Evolutionary conservation across 1,140 invertebrate species (phyloP).

Genomic region (Frieseomelitta varia): DNA sequence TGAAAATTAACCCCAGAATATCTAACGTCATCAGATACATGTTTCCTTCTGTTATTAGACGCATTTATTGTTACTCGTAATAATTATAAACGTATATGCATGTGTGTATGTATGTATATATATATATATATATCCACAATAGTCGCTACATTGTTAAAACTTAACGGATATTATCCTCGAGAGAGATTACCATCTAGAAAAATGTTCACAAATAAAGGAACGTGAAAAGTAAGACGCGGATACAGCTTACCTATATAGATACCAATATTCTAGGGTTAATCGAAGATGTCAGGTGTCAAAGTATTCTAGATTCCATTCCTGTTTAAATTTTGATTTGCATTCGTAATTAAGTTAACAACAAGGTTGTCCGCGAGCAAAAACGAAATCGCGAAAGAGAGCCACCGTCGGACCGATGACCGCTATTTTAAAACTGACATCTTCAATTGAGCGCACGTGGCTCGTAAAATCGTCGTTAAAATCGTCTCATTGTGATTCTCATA

Average conservation of each 20-base stretch:
- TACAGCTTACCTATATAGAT: background rate
- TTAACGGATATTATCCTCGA: slow-evolving; percentile 11
- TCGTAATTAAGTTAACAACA: background rate
- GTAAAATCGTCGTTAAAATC: slow-evolving; percentile 9
- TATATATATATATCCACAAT: slow-evolving; percentile 24
- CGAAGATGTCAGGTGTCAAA: slow-evolving; percentile 8
- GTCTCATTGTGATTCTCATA: slow-evolving; percentile 32
- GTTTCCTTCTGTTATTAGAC: background rate
- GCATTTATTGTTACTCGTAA: slow-evolving; percentile 42
- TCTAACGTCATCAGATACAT: background rate
- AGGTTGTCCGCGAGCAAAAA: no score
- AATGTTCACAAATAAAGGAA: background rate
- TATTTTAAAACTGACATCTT: slow-evolving; percentile 2
- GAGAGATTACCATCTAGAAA: background rate
- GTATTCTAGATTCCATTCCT: background rate
- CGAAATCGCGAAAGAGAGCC: background rate
- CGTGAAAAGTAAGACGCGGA: background rate
- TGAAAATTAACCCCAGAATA: slow-evolving; percentile 33
- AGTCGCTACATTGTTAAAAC: slow-evolving; percentile 32
- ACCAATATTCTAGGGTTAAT: slow-evolving; percentile 45
- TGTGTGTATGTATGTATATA: background rate
- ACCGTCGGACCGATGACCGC: background rate
- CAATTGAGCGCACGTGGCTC: background rate
- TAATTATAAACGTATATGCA: slow-evolving; percentile 9
- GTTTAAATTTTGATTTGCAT: slow-evolving; percentile 5